Evolutionary conservation across 2,888 invertebrate species (phyloP), one percentile per base, ranked within the genome.

Genomic region (Nysson spinosus): DNA sequence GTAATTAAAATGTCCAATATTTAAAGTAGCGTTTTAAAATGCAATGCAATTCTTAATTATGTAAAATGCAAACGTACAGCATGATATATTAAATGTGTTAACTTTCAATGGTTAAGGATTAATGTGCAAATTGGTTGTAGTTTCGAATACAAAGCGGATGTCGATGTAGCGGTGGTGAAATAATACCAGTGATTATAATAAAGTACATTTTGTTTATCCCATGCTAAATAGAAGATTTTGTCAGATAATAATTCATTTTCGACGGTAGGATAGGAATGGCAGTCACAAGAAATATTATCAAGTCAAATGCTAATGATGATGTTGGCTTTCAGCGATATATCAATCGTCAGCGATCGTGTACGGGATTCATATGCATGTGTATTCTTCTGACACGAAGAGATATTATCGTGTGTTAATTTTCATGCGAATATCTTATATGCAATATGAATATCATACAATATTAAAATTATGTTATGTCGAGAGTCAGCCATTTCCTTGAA

Each of bases 291-390:
- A 62, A 65, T 51, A 62, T 62, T 42, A 55, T 46, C 55, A 46
- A 50, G 30, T 50, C 34, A 16, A 54, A 65, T 65, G 54, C 55
- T 65, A 62, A 65, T 51, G 62, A 51, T 55, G 62, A 65, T 50
- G 62, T 65, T 39, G 49, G 32, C 55, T 65, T 62, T 62, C 62
- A 55, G 49, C 62, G 46, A 62, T 65, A 55, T 51, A 65, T 65
- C 62, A 65, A 62, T 65, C 65, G 37, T 14, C 12, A 4, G 44
- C 1, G 42, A 37, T 52, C 49, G 37, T 16, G 26, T 40, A 37
- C 55, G 28, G 17, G 22, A 34, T 37, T 35, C 5, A 26, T 19
- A 12, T 19, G 17, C 37, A 39, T 28, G 39, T 26, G 22, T 19
- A 47, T 28, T 35, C 50, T 55, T 55, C 26, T 17, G 6, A 17